phyloP scores from a whole-genome alignment of 2,888 invertebrate genomes.

The Amiota minor region DNA sequence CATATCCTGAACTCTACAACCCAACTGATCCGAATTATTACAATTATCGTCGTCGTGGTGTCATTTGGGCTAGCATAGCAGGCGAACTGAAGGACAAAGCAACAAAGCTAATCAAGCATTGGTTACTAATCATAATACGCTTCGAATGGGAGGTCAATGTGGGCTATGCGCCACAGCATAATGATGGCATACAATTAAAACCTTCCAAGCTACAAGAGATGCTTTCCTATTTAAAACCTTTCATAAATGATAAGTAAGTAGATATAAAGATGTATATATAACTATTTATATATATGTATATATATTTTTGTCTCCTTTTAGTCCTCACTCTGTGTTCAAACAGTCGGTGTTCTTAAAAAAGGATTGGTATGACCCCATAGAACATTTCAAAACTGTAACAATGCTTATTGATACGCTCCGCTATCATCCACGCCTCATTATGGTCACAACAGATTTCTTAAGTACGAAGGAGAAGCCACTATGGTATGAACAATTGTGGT shows the following conservation, averaged over 20 bases:
- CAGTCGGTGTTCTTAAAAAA: constrained; percentile 51
- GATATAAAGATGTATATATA: background rate
- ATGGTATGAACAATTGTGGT: constrained; percentile 51
- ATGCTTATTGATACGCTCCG: constrained; percentile 53
- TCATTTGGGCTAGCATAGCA: constrained; percentile 64
- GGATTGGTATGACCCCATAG: constrained; percentile 60
- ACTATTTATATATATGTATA: background rate
- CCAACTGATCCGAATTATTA: constrained; percentile 37
- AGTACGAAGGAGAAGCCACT: constrained; percentile 14
- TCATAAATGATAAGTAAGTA: constrained; percentile 48
- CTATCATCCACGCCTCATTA: constrained; percentile 42
- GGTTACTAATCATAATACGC: constrained; percentile 62
- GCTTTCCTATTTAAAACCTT: constrained; percentile 50
- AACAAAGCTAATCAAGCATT: constrained; percentile 65
- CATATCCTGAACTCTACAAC: constrained; percentile 64
- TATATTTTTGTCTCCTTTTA: constrained; percentile 31
- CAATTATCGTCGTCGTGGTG: constrained; percentile 59
- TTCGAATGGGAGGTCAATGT: constrained; percentile 64
- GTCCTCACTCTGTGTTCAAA: constrained; percentile 58
- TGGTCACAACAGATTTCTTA: constrained; percentile 43
- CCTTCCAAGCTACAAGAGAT: constrained; percentile 42
- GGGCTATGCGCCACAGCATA: background rate
- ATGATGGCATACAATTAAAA: accelerated
- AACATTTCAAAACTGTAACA: constrained; percentile 57
- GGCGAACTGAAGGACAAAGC: constrained; percentile 64